Evolutionary conservation across 2,113 vertebrate species (phyloP).

Genomic region (Gnathonemus longibarbis): DNA sequence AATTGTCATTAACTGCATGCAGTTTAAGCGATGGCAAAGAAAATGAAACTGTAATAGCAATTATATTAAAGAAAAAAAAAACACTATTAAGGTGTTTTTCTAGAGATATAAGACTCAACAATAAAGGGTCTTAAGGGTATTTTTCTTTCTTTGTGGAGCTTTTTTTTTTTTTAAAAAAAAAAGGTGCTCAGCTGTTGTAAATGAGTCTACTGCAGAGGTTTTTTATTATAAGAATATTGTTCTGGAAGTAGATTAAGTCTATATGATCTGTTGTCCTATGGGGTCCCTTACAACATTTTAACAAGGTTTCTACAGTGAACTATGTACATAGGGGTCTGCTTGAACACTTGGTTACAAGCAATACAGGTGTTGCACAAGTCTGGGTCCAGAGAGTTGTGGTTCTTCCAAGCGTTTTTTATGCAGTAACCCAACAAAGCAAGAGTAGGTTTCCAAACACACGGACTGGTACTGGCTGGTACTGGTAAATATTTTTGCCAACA

Average conservation of each 20-base stretch:
- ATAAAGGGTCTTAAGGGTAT: neutral
- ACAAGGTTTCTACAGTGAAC: neutral
- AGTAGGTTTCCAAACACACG: neutral
- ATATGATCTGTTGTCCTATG: neutral
- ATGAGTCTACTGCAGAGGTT: neutral
- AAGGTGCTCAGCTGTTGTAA: neutral
- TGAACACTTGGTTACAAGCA: neutral
- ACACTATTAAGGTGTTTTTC: neutral
- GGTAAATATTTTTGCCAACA: neutral
- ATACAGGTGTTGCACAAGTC: neutral
- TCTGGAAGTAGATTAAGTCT: neutral
- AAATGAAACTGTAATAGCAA: neutral
- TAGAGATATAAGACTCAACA: neutral
- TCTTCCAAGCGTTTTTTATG: neutral
- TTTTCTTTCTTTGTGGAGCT: neutral
- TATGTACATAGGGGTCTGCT: neutral
- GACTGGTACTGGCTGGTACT: neutral
- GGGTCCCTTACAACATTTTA: neutral
- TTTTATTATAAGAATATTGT: neutral
- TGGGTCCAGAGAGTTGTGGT: neutral
- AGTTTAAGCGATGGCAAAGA: neutral
- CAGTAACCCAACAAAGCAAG: neutral
- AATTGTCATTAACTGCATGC: neutral
- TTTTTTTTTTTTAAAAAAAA: neutral
- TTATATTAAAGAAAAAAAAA: neutral